Evolutionary conservation across 2,888 invertebrate species (phyloP), one percentile per base, ranked within the genome.

Genomic region (Apotomis turbidana): DNA sequence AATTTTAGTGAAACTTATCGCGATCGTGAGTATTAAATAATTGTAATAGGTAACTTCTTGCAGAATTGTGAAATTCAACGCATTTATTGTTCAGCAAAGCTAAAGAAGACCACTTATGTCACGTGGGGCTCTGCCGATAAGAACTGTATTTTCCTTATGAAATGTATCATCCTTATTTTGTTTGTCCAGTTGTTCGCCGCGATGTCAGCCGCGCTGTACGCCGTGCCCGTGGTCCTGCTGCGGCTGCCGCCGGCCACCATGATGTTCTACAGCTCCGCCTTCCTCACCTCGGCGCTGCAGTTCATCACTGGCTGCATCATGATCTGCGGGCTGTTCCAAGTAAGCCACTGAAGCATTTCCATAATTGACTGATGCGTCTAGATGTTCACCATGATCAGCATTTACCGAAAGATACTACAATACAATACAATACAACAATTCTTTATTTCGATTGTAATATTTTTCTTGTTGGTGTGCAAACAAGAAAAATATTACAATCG

Each of bases 251-350:
- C 77, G 4, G 67, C 76, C 9, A 75, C 85, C 59, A 73, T 79
- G 36, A 60, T 78, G 60, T 88, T 90, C 81, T 89, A 88, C 79
- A 70, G 75, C 5, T 74, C 73, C 0, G 80, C 87, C 74, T 81
- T 85, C 0, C 68, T 78, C 6, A 76, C 80, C 1, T 81, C 84
- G 0, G 75, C 82, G 36, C 73, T 83, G 41, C 85, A 89, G 71
- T 71, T 84, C 13, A 58, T 84, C 6, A 80, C 85, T 36, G 86
- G 86, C 0, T 79, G 82, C n/a, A 68, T 89, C 5, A 84, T 90
- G 10, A 79, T 87, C 49, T 85, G 84, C 61, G 90, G 88, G 1
- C 82, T 86, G 3, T 90, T 85, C 71, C 76, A 80, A 84, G 91
- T 91, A 70, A 78, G 74, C 46, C 44, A 54, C 49, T 15, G 5